A percentile compares a stretch with the other conserved stretches of the same genome.
Evolutionary conservation across 2,888 invertebrate species (phyloP).

Genomic region (Mythimna loreyi): DNA sequence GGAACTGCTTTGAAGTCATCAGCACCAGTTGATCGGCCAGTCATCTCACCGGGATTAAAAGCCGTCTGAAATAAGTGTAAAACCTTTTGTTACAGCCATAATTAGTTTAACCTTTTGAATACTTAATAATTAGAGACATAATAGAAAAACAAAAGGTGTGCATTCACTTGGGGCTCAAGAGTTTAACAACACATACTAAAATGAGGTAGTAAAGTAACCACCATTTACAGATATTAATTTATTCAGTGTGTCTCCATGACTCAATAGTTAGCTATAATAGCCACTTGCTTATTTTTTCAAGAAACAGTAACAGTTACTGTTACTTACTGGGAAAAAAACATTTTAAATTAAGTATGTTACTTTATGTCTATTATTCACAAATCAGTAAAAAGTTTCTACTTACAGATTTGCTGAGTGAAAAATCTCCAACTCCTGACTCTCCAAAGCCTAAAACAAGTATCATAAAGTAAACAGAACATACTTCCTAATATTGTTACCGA

Average conservation of each 20-base stretch:
- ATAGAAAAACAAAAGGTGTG: too few relatives aligned
- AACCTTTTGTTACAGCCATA: not conserved
- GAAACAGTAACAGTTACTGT: not conserved
- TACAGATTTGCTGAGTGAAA: slow-evolving; percentile 81
- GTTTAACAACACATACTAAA: too few relatives aligned
- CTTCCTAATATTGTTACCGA: not conserved
- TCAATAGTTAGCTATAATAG: not conserved
- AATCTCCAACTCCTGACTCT: slow-evolving; percentile 75
- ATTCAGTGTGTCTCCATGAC: not conserved
- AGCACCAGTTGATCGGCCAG: slow-evolving; percentile 84
- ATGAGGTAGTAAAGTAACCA: too few relatives aligned
- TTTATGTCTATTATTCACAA: not conserved
- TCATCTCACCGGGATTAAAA: slow-evolving; percentile 86
- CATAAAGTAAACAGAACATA: not conserved
- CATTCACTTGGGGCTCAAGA: too few relatives aligned
- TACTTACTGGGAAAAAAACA: too few relatives aligned
- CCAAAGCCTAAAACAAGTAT: slow-evolving; percentile 77
- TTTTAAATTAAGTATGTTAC: not conserved
- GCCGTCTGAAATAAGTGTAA: slow-evolving; percentile 72
- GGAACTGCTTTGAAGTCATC: slow-evolving; percentile 68
- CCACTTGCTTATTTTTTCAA: not conserved
- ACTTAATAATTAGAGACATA: too few relatives aligned
- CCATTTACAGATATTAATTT: not conserved
- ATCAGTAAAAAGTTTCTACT: slow-evolving; percentile 62
- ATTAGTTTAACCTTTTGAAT: too few relatives aligned